These are phyloP conservation scores for Ictalurus furcatus DNA, from an alignment of 2,113 vertebrate species.

Conservation along the genomic window DNA sequence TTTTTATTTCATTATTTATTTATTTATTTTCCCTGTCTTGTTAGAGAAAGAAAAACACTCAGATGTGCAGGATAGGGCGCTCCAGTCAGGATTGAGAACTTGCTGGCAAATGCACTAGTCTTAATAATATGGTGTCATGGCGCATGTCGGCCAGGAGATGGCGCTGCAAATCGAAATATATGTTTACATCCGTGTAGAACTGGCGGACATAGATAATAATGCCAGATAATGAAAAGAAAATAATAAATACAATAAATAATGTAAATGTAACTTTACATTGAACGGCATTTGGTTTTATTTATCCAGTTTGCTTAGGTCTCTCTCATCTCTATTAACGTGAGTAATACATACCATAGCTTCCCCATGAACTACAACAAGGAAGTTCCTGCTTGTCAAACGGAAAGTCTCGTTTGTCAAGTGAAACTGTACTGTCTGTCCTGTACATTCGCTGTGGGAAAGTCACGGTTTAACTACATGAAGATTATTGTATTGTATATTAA, in stretches of 20 bases:
- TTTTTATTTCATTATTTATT: too few species aligned
- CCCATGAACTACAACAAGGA: conserved; percentile 20
- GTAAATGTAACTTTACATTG: too few species aligned
- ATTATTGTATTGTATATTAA: background rate
- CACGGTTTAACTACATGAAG: background rate
- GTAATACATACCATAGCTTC: background rate
- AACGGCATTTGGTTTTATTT: background rate
- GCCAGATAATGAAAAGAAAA: background rate
- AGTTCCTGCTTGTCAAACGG: conserved; percentile 30
- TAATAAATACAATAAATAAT: too few species aligned
- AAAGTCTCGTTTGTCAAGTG: background rate
- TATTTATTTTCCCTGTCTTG: too few species aligned
- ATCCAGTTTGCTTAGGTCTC: background rate
- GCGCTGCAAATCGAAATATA: background rate
- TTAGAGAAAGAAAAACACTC: too few species aligned
- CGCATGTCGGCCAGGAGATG: conserved; percentile 11
- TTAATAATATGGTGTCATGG: background rate
- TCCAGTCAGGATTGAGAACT: too few species aligned
- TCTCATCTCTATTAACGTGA: background rate
- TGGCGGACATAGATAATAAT: background rate
- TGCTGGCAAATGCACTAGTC: too few species aligned
- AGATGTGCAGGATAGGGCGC: too few species aligned
- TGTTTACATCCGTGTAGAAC: background rate
- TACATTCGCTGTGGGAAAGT: background rate
- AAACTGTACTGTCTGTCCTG: background rate